A percentile compares a stretch with the other conserved stretches of the same genome.
These are phyloP conservation scores for Spialia ferax DNA, from an alignment of 2,888 invertebrate genomes.

Conservation along the genomic window DNA sequence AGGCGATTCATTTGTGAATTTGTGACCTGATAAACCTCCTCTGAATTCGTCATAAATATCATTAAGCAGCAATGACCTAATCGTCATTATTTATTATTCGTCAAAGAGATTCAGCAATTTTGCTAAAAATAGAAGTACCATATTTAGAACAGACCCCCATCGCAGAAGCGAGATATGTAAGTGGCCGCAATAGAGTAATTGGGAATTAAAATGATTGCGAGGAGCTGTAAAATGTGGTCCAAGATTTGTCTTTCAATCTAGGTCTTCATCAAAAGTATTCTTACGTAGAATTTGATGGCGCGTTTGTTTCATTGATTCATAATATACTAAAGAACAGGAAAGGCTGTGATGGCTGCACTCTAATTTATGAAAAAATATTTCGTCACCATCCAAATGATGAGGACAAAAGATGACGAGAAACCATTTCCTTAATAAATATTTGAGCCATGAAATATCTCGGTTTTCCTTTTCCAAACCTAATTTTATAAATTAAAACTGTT, in stretches of 20 bases:
- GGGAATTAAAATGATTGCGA: conserved; percentile 72
- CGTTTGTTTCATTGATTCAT: not conserved
- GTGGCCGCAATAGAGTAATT: conserved; percentile 81
- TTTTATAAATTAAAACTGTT: too few species aligned
- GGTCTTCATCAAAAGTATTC: not conserved
- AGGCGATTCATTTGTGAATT: too few species aligned
- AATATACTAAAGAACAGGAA: not conserved
- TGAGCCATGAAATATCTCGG: too few species aligned
- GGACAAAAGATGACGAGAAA: not conserved
- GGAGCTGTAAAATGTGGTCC: conserved; percentile 55
- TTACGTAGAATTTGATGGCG: not conserved
- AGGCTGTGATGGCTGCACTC: not conserved
- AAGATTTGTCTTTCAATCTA: conserved; percentile 45
- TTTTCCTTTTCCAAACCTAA: too few species aligned
- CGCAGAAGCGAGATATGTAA: conserved; percentile 71
- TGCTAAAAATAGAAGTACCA: conserved; percentile 50
- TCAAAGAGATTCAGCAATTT: not conserved
- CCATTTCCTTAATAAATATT: too few species aligned
- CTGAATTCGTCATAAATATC: too few species aligned
- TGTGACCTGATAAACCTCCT: not conserved
- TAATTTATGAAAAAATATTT: not conserved
- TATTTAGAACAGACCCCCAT: conserved; percentile 67
- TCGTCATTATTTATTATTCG: not conserved
- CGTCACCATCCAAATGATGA: not conserved
- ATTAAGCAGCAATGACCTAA: too few species aligned